Evolutionary conservation across 2,888 invertebrate genomes (phyloP), one percentile per base, ranked within the genome.

Genomic region (Alviniconcha strummeri): DNA sequence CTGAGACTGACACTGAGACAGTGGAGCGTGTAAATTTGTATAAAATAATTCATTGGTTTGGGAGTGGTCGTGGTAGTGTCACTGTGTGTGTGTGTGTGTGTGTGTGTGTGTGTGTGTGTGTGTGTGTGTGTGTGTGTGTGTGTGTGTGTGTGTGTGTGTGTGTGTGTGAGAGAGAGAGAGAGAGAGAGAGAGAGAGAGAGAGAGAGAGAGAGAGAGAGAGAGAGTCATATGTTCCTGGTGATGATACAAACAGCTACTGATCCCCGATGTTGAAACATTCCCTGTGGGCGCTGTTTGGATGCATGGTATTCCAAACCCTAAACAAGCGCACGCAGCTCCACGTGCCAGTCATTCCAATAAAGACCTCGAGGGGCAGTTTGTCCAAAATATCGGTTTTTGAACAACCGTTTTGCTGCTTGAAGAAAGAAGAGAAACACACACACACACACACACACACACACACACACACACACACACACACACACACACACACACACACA

Each of bases 121-220:
- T 4, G 55, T 55, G 36, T 55, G 76, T 55, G 76, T 55, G 76
- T 55, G 36, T 9, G 76, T 13, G 56, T 55, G 76, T 13, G 76
- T 13, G 76, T 17, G 76, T 36, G 36, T 36, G 36, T 36, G 36
- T 36, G 36, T 7, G 36, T 6, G 11, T 5, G 6, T 13, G 76
- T 11, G 13, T 5, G 11, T 17, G 11, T 15, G 7, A 55, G 5
- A 15, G 11, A 76, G 52, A 55, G 52, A 77, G 77, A 77, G 77
- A 57, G 77, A 19, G 57, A 19, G 57, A 19, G 57, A 19, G 57
- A 74, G 57, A 57, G 13, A 9, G 8, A n/a, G 8, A n/a, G 8
- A 13, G 7, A n/a, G 54, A 57, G 57, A n/a, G 57, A 77, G 57
- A 77, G 77, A 77, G 77, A 77, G 77, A 57, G 77, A 77, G 77